phyloP scores from a whole-genome alignment of 2,113 vertebrate genomes.

The Pithys albifrons region DNA sequence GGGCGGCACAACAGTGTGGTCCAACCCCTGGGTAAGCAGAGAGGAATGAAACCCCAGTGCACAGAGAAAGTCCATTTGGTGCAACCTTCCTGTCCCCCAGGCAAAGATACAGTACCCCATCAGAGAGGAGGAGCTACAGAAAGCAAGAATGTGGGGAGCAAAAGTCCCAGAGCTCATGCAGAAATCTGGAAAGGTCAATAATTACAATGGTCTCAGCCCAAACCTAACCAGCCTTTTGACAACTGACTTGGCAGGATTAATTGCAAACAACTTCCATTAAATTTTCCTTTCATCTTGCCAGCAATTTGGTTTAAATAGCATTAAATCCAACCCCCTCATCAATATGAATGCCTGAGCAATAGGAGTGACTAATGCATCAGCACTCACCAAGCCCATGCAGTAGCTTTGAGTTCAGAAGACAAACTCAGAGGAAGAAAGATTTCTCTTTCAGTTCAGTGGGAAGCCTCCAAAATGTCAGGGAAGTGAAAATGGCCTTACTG shows the following conservation, averaged over 20 bases:
- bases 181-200: background rate
- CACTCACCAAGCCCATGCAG: background rate
- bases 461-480: background rate
- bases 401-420: background rate
- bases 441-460: background rate
- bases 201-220: background rate
- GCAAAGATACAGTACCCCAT: slow-evolving; percentile 26
- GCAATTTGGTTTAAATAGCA: background rate
- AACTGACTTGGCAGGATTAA: background rate
- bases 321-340: background rate
- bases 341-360: background rate
- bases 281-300: background rate
- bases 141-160: background rate
- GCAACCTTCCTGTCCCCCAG: background rate
- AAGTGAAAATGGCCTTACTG: background rate
- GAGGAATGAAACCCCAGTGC: background rate
- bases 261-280: background rate
- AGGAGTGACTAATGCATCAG: background rate
- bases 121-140: background rate
- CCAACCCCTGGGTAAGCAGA: background rate
- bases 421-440: background rate
- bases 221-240: background rate
- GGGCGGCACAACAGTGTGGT: background rate
- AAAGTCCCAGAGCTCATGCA: background rate
- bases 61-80: background rate